These are phyloP conservation scores for Gastracanthus pulcherrimus DNA, from an alignment of 2,888 invertebrate genomes.

Conservation along the genomic window DNA sequence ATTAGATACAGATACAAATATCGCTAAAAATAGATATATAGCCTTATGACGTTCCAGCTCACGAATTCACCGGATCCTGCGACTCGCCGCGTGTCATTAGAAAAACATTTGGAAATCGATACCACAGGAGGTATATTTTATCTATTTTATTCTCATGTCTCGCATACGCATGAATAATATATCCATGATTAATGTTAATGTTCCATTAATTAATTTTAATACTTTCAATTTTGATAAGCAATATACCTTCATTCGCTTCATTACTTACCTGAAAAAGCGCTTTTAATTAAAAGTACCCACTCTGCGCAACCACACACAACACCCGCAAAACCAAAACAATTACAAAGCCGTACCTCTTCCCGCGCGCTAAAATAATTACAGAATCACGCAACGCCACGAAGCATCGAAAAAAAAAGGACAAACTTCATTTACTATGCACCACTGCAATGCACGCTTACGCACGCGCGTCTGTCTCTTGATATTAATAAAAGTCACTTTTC, in stretches of 20 bases:
- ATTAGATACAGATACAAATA: not conserved
- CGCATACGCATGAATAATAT: not conserved
- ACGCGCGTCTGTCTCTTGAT: not conserved
- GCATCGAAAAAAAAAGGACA: not conserved
- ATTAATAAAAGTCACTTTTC: constrained; percentile 6
- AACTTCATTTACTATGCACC: not conserved
- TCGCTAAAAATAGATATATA: not conserved
- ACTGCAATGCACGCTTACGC: not conserved
- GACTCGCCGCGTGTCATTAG: not conserved
- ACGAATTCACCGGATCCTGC: not conserved
- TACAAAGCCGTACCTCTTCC: too few relatives aligned
- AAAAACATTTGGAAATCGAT: not conserved
- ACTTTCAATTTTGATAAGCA: too few relatives aligned
- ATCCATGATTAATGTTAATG: not conserved
- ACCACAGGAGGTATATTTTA: too few relatives aligned
- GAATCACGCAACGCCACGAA: not conserved
- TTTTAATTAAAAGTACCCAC: not conserved
- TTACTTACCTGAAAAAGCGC: too few relatives aligned
- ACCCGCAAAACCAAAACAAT: not conserved
- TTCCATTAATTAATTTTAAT: not conserved
- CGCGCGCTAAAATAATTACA: not conserved
- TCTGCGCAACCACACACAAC: not conserved
- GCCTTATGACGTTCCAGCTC: too few relatives aligned
- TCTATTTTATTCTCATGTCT: too few relatives aligned
- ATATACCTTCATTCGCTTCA: too few relatives aligned